phyloP scores from a whole-genome alignment of 2,113 vertebrate genomes.

The Hippocampus barbouri region DNA sequence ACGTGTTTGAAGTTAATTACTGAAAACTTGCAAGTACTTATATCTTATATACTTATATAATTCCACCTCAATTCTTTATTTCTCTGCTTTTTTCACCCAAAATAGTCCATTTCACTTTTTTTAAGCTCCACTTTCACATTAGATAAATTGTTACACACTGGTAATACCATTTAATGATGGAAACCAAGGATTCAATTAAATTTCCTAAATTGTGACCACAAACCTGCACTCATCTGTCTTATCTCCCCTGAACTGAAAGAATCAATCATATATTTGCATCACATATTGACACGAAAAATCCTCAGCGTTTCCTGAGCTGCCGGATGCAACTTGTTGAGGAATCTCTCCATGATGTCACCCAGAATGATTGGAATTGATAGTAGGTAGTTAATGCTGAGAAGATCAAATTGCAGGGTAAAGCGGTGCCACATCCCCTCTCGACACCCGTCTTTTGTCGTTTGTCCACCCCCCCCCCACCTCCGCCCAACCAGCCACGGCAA shows the following conservation, averaged over 20 bases:
- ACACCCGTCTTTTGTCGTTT: not conserved
- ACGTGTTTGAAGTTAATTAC: too few relatives aligned
- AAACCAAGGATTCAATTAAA: not conserved
- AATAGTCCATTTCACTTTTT: too few relatives aligned
- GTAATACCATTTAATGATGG: too few relatives aligned
- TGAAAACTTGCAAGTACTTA: too few relatives aligned
- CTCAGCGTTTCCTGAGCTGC: constrained; percentile 33
- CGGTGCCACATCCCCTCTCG: not conserved
- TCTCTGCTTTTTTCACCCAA: too few relatives aligned
- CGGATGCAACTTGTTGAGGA: constrained; percentile 65
- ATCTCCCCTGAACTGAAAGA: constrained; percentile 25
- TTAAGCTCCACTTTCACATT: too few relatives aligned
- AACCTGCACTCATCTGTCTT: constrained; percentile 37
- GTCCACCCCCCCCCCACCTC: not conserved
- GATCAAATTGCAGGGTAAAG: constrained; percentile 40
- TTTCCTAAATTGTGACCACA: constrained; percentile 29
- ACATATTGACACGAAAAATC: constrained; percentile 30
- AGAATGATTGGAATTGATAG: constrained; percentile 49
- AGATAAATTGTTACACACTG: too few relatives aligned
- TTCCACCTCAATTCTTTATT: too few relatives aligned
- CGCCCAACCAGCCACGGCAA: constrained; percentile 9
- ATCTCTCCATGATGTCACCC: constrained; percentile 66
- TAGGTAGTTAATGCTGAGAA: constrained; percentile 8
- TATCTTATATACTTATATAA: too few relatives aligned
- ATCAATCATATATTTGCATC: constrained; percentile 41